Percentiles rank a stretch among this genome's conserved stretches.
These are phyloP conservation scores for Heliconius erato DNA, from an alignment of 2,888 invertebrate genomes.

Conservation along the genomic window DNA sequence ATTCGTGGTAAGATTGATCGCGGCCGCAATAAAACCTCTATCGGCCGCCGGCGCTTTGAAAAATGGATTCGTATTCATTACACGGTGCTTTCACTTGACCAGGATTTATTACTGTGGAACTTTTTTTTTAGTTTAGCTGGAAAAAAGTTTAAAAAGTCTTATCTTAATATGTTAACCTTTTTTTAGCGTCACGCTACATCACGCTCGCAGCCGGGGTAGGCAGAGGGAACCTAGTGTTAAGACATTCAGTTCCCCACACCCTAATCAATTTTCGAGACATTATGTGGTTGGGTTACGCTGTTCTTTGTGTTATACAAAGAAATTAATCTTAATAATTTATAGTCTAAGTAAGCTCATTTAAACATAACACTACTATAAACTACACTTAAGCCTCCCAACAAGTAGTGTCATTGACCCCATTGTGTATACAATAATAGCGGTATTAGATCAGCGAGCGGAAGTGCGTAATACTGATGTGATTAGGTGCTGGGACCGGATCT, in stretches of 20 bases:
- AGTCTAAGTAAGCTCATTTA: neutral
- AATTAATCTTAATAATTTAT: no score
- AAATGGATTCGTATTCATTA: slow-evolving; percentile 29
- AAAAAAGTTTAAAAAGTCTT: neutral
- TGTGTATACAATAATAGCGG: slow-evolving; percentile 3
- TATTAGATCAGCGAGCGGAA: slow-evolving; percentile 25
- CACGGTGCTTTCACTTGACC: slow-evolving; percentile 17
- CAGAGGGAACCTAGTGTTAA: no score
- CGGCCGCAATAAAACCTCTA: slow-evolving; percentile 25
- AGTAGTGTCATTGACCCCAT: slow-evolving; percentile 16
- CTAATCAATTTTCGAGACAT: no score
- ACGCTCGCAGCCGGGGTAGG: no score
- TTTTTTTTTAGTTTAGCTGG: neutral
- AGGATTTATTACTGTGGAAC: neutral
- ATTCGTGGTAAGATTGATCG: slow-evolving; percentile 27
- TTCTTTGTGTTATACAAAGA: no score
- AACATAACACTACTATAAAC: neutral
- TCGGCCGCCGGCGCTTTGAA: slow-evolving; percentile 17
- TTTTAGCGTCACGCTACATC: no score
- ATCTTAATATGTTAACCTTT: neutral
- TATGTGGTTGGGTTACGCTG: no score
- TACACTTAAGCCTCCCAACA: neutral
- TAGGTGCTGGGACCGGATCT: neutral
- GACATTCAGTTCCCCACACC: no score
- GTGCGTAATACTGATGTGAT: slow-evolving; percentile 8